Evolutionary conservation across 92 coral and sea anemone species (phyloP), one percentile per base, ranked within the genome.

Genomic region (Palythoa caribaeorum): DNA sequence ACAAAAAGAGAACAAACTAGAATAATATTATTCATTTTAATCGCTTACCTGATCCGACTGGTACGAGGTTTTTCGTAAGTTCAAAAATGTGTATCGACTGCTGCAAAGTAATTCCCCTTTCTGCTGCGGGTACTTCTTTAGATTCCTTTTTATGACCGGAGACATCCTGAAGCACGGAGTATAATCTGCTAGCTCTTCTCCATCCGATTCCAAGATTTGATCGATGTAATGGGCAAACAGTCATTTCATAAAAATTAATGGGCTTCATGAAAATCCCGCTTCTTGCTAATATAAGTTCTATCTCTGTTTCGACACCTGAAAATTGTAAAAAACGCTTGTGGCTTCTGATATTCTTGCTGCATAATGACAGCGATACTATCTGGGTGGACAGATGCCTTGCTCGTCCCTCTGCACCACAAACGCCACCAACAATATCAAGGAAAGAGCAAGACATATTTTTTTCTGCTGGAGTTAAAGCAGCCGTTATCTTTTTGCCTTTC

Each of bases 161-260:
- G 3, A 84, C 83, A 2, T 16, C 48, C 44, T 66, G 52, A 38
- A 85, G 89, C 28, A 89, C 88, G 51, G 55, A 60, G 73, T 88
- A 89, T 59, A 89, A 78, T 69, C 62, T 89, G 54, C 63, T 73
- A 5, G 65, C 53, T 89, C 85, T 63, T 20, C 88, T 73, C 92
- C 92, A 83, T 57, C 92, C 92, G 10, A 89, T 83, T 39, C 88
- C 88, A 83, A 89, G 91, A 7, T 88, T 89, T 72, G 76, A 55
- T 71, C 88, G 83, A 83, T 76, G 85, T 12, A 37, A 75, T 17
- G 88, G 76, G 71, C 84, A 89, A 62, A 89, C 50, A 19, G 91
- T 83, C 84, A 75, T 75, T 71, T 78, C 69, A 9, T 40, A 52
- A 73, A 78, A 71, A 76, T 40, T 62, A 38, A n/a, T 65, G 39